Evolutionary conservation across 2,797 vertebrate species (phyloP).

Genomic region (Pampus argenteus): DNA sequence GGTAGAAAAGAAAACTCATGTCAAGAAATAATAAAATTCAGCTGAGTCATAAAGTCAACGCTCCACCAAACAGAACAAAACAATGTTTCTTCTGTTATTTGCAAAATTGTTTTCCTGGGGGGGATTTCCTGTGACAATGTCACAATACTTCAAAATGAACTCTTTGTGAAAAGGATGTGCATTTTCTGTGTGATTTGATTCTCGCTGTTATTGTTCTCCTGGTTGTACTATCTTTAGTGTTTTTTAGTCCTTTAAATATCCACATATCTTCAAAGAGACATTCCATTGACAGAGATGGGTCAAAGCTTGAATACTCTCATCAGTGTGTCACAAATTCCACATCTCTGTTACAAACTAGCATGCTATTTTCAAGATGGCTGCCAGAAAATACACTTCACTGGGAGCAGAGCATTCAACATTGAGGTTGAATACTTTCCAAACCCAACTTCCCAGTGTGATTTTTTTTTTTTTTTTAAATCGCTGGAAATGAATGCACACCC

Average conservation of each 20-base stretch:
- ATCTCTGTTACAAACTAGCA: constrained; percentile 71
- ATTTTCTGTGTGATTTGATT: constrained; percentile 13
- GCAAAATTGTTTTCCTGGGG: constrained; percentile 27
- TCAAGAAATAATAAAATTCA: constrained; percentile 52
- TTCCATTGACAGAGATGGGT: constrained; percentile 66
- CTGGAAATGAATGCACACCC: background rate
- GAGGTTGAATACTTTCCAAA: constrained; percentile 4
- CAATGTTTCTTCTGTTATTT: constrained; percentile 46
- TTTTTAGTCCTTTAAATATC: constrained; percentile 57
- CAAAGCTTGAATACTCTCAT: constrained; percentile 65
- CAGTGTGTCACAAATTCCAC: constrained; percentile 75
- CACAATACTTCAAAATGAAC: constrained; percentile 30
- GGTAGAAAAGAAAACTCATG: constrained; percentile 22
- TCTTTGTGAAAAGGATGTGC: background rate
- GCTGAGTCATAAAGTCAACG: constrained; percentile 40
- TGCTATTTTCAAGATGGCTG: constrained; percentile 65
- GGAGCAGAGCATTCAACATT: constrained; percentile 5
- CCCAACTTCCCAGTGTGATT: background rate
- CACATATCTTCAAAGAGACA: constrained; percentile 72
- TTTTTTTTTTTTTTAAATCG: background rate
- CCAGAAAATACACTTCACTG: constrained; percentile 35
- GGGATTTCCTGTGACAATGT: constrained; percentile 34
- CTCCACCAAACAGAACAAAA: constrained; percentile 27
- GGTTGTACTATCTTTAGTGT: background rate
- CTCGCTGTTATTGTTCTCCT: constrained; percentile 11